Base-by-base conservation (phyloP, 2,888 invertebrate genomes). In the Paralinhomoeus sp. region DNA sequence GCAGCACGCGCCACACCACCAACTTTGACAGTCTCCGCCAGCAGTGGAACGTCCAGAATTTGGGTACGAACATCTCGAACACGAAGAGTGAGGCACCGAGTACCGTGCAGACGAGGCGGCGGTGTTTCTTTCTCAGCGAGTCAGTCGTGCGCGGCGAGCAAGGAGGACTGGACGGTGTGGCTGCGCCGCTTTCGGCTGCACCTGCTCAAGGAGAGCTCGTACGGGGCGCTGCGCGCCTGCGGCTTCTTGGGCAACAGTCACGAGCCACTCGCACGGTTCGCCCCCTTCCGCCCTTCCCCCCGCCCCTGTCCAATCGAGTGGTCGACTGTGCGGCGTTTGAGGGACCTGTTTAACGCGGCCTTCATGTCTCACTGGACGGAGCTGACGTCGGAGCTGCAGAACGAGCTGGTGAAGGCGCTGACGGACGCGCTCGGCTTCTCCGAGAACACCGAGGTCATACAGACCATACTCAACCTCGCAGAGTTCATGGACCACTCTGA, bases 401-500 rank as follows among this genome's bases (percentile, higher is more conserved):
- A 34, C 35, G 23, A 17, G 13, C 23, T 41, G 12, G 17, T 23
- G 21, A 2, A 3, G 22, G 21, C 41, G 22, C 36, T 41, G 22
- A 2, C 34, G 54, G 78, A 82, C 60, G 93, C 93, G 0, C 66
- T 97, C 9, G 76, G 77, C 47, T 58, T 55, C 7, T 83, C 87
- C 0, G 50, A 54, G 3, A 51, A 54, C 39, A 45, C 54, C 1
- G 59, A 59, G 37, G 53, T 58, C 3, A 51, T 55, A 18, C 57
- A 57, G 41, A 50, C 55, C 2, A 54, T 59, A 37, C 71, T 99
- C 17, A 97, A 97, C 68, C 69, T 99, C 49, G 91, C 91, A 0
- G 97, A 97, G 64, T 99, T 99, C 58, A 91, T 97, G 87, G 97
- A 97, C 57, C 97, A 97, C 61, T 93, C 91, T 58, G 93, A 97